phyloP scores from a whole-genome alignment of 2,888 invertebrate species.

The Philonicus albiceps region DNA sequence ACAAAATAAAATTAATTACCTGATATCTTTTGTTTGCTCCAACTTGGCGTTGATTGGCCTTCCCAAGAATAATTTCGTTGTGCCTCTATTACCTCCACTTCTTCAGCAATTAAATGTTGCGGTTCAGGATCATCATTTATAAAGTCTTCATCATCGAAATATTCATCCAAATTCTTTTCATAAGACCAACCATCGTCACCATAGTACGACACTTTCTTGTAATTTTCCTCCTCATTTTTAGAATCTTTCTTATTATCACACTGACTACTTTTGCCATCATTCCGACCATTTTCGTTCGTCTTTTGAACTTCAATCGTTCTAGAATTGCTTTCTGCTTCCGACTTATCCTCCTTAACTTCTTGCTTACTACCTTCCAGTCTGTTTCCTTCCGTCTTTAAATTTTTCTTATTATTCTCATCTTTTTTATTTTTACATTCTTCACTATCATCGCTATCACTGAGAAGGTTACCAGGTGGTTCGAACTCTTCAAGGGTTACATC shows the following conservation, averaged over 20 bases:
- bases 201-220: constrained; percentile 40
- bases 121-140: neutral
- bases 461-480: neutral
- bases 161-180: neutral
- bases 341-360: neutral
- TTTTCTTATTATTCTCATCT: neutral
- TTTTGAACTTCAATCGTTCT: neutral
- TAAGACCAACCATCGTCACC: neutral
- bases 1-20: too few species aligned
- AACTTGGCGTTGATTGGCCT: neutral
- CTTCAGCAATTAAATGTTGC: neutral
- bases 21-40: neutral
- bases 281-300: neutral
- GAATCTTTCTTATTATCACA: neutral
- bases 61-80: neutral
- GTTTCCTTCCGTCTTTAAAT: neutral
- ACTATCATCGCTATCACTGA: constrained; percentile 2
- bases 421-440: neutral
- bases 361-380: neutral
- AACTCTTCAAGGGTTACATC: neutral
- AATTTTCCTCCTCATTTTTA: neutral
- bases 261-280: neutral
- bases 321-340: neutral
- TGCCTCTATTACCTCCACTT: neutral
- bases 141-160: neutral